Evolutionary conservation across 2,797 vertebrate species (phyloP).

Genomic region (Octomys mimax): DNA sequence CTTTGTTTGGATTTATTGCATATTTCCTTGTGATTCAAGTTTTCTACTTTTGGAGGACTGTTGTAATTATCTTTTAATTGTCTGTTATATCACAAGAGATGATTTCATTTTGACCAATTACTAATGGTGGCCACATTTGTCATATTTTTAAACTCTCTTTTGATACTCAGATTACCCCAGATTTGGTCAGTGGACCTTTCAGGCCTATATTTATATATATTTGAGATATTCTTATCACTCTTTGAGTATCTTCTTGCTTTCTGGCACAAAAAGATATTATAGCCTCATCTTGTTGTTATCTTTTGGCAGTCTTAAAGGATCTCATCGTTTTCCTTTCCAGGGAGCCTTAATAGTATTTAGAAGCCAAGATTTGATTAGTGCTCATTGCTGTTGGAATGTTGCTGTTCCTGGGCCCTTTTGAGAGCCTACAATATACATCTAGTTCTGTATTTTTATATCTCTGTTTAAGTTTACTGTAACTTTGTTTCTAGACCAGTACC

Average conservation of each 20-base stretch:
- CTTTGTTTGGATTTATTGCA: slow-evolving; percentile 22
- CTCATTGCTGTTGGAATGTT: not conserved
- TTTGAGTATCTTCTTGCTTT: slow-evolving; percentile 46
- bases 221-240: not conserved
- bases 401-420: not conserved
- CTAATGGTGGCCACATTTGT: not conserved
- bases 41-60: not conserved
- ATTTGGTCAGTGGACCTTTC: slow-evolving; percentile 1
- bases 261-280: not conserved
- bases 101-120: slow-evolving; percentile 9
- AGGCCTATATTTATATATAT: not conserved
- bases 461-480: not conserved
- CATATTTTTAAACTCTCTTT: not conserved
- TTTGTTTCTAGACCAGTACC: not conserved
- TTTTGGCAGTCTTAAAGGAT: not conserved
- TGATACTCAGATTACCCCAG: not conserved
- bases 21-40: slow-evolving; percentile 14
- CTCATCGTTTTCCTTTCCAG: slow-evolving; percentile 6
- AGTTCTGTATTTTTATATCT: not conserved
- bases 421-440: not conserved
- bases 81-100: not conserved
- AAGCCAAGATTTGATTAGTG: slow-evolving; percentile 33
- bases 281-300: not conserved
- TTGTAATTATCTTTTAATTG: not conserved
- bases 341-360: slow-evolving; percentile 14